Evolutionary conservation across 2,888 invertebrate species (phyloP).

Genomic region (Limnephilus auricula): DNA sequence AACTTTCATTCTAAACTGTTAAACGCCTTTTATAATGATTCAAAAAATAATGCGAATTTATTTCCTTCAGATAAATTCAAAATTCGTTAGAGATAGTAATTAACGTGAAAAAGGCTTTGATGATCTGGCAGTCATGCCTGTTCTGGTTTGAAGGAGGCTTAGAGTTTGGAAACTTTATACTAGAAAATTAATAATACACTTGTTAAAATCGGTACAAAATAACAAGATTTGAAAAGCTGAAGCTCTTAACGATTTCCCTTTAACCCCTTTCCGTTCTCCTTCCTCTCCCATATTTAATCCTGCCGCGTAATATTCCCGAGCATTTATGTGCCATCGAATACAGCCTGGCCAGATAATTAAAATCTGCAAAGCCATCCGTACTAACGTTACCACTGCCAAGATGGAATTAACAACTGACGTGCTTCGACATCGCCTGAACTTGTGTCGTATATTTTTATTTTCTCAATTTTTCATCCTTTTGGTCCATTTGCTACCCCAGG

Average conservation of each 20-base stretch:
- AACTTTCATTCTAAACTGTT: neutral
- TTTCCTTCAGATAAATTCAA: neutral
- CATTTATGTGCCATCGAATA: neutral
- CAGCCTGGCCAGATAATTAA: neutral
- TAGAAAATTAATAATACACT: neutral
- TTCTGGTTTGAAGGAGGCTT: neutral
- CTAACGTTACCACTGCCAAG: neutral
- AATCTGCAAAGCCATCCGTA: neutral
- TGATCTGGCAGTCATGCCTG: neutral
- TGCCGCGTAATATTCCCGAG: neutral
- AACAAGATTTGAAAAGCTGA: neutral
- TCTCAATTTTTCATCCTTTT: neutral
- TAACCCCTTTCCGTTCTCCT: neutral
- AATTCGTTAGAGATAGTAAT: neutral
- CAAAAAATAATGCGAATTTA: neutral
- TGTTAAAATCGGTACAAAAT: neutral
- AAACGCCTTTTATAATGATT: neutral
- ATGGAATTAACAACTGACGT: neutral
- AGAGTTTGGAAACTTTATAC: neutral
- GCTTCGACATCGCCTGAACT: neutral
- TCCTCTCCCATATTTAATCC: neutral
- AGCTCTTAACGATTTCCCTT: neutral
- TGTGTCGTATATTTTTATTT: neutral
- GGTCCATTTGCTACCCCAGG: neutral
- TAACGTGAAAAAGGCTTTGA: neutral